Conservation (phyloP, 2,797 vertebrate genomes). For the Clarias laeviceps region DNA sequence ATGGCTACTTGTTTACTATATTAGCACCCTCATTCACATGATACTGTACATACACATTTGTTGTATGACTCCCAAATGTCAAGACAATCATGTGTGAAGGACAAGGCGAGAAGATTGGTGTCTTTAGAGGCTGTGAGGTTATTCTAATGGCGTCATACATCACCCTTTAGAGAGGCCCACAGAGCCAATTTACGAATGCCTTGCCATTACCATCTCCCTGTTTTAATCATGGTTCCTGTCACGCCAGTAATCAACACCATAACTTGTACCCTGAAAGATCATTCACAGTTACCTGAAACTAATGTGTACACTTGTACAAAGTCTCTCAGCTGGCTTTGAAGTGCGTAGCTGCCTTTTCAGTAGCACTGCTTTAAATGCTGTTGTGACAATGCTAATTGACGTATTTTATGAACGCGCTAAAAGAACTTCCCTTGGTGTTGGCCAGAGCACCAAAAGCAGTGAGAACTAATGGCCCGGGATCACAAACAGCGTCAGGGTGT, state of each 20-base stretch:
- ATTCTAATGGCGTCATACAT: constrained; percentile 83
- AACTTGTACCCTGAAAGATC: constrained; percentile 75
- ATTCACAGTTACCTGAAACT: constrained; percentile 66
- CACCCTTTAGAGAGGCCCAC: constrained; percentile 80
- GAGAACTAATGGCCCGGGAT: constrained; percentile 57
- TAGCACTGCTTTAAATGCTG: constrained; percentile 72
- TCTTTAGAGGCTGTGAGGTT: constrained; percentile 80
- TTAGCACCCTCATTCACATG: constrained; percentile 14
- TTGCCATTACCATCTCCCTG: constrained; percentile 80
- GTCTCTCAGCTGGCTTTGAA: constrained; percentile 69
- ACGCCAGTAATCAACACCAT: constrained; percentile 80
- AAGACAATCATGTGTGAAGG: constrained; percentile 79
- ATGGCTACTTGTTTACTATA: not conserved
- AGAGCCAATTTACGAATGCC: constrained; percentile 80
- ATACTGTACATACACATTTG: constrained; percentile 42
- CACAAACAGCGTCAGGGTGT: constrained; percentile 54
- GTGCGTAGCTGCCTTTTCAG: constrained; percentile 74
- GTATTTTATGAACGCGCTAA: constrained; percentile 75
- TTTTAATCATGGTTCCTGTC: constrained; percentile 84
- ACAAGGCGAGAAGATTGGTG: constrained; percentile 79
- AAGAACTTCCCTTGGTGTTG: constrained; percentile 60
- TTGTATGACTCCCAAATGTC: constrained; percentile 68
- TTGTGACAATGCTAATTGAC: constrained; percentile 79
- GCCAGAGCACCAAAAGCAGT: constrained; percentile 53
- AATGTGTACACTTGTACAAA: constrained; percentile 53